Base-by-base conservation (phyloP, 2,113 vertebrate genomes). In the Archilochus colubris region DNA sequence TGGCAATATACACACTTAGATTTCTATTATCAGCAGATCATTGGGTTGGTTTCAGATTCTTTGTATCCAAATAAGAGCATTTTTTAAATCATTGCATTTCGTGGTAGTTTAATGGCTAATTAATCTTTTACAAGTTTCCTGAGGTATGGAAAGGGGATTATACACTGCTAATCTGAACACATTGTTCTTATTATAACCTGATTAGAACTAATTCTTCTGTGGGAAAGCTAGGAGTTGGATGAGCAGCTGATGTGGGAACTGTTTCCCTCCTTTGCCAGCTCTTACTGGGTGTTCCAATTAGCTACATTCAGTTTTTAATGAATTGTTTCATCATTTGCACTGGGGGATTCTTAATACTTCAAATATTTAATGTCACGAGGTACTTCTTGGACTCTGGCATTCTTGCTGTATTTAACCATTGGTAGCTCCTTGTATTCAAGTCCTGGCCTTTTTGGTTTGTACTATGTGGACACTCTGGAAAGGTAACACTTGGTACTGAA, bases 311-410 rank as follows among this genome's bases (percentile, higher is more conserved):
- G 86, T 89, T 96, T 95, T 88, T 69, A 94, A 96, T 80, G 74
- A 95, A 92, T 93, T 93, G 85, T 92, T 95, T 95, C 94, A 96
- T 96, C 95, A 90, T 95, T 95, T 95, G 82, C 89, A 72, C 96
- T 74, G 67, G 89, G 91, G 85, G 87, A 94, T 95, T 97, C 91
- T 95, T 95, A 96, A 94, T 95, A 83, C 94, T 91, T 95, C 63
- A 94, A 93, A 90, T 95, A 96, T 93, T 93, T 91, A 55, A 31
- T 92, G 88, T 96, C 94, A 96, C 76, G 77, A 96, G 95, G 90
- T 40, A 38, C 59, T 88, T 83, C 83, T 76, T 94, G 93, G 91
- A 50, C 57, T 95, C 69, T 55, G 92, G 87, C 72, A 91, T 94
- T 96, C 58, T 91, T 14, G 6, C 23, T 94, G 86, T 25, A 5